These are phyloP conservation scores for Hypotaenidia okinawae DNA, from an alignment of 2,797 vertebrate genomes.

Conservation along the genomic window DNA sequence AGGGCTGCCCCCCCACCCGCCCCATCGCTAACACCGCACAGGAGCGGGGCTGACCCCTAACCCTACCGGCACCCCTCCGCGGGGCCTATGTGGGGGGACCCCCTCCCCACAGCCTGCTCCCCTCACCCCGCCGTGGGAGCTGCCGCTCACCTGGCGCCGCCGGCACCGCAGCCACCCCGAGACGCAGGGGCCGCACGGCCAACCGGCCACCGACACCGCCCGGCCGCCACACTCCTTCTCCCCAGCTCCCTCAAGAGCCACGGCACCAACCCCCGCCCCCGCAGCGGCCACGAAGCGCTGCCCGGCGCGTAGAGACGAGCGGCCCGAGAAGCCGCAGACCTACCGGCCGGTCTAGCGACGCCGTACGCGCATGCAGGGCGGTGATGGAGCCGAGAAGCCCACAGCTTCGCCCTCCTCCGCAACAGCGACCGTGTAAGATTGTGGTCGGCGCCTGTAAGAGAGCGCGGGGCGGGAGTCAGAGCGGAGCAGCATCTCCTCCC, in stretches of 20 bases:
- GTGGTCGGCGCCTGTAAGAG: neutral
- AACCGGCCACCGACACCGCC: neutral
- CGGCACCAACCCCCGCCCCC: neutral
- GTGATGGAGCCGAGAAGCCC: neutral
- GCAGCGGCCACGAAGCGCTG: neutral
- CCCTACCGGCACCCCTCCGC: neutral
- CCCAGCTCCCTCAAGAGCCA: neutral
- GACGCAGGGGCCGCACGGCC: neutral
- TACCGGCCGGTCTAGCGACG: neutral
- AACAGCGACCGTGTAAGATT: neutral
- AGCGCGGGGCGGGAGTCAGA: neutral
- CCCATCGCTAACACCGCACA: neutral
- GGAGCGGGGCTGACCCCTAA: neutral
- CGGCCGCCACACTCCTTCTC: too few relatives aligned
- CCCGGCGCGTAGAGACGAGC: neutral
- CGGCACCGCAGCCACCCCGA: too few relatives aligned
- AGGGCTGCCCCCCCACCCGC: neutral
- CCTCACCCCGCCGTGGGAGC: neutral
- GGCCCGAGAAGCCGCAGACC: neutral
- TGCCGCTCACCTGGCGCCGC: neutral
- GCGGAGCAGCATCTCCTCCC: constrained; percentile 10
- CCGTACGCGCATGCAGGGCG: neutral
- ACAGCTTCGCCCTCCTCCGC: neutral
- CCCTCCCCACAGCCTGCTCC: neutral
- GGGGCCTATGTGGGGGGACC: too few relatives aligned